Evolutionary conservation across 2,888 invertebrate species (phyloP), one percentile per base, ranked within the genome.

Genomic region (Parnassius mnemosyne): DNA sequence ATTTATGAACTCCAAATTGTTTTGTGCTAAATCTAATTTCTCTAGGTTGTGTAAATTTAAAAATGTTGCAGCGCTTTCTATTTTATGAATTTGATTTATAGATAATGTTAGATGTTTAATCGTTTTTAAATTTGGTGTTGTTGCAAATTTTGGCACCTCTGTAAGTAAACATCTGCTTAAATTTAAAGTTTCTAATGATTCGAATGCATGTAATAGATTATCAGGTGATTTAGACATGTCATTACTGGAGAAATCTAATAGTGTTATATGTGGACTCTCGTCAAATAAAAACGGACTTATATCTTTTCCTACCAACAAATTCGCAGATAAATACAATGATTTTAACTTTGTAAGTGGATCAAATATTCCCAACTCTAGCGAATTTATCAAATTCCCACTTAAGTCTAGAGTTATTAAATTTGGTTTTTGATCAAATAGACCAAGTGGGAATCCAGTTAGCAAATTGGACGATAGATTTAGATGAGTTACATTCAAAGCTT

Each of bases 101-200:
- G 85, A 81, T 12, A 89, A 47, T 55, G 78, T 72, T 2, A 89
- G 66, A 44, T 77, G 73, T 64, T 79, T 83, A 70, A 89, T 69
- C 1, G 84, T 80, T 57, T 71, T 79, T 57, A 89, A 71, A 69
- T 85, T 85, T 7, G 68, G 34, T 42, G 65, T 71, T 0, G 68
- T 76, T 12, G 76, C 78, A 67, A 88, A 89, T 3, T 53, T 51
- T 0, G 90, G 89, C 7, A 89, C 75, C 59, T 80, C 72, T 9
- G 66, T 73, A 20, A 87, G 66, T 2, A 71, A 74, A 65, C 84
- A 83, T 59, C 72, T 70, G 42, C 80, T 78, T 16, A 87, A 70
- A 67, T 78, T 78, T 13, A 87, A 65, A 34, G 72, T 66, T 56
- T 79, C 73, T 11, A 85, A 62, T 5, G 56, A 65, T 61, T 70